Conservation (phyloP, 2,797 vertebrate genomes). For the Pantherophis alleghaniensis region DNA sequence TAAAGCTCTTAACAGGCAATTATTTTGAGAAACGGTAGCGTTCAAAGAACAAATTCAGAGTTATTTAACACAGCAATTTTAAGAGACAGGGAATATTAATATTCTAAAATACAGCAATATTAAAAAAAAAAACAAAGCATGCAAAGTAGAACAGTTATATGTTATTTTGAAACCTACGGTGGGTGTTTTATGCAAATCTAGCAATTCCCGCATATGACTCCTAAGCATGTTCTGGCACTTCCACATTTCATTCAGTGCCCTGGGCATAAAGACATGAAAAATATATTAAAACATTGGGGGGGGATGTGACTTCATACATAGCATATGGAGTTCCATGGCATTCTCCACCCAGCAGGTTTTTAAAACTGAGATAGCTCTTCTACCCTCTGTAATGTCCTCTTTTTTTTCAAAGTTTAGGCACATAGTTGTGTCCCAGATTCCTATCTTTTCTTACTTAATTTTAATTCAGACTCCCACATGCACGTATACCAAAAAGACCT, state of each 20-base stretch:
- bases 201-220: constrained; percentile 91
- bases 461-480: not conserved
- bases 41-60: not conserved
- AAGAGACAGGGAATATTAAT: not conserved
- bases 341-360: too few relatives aligned
- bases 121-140: not conserved
- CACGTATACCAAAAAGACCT: not conserved
- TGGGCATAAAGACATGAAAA: constrained; percentile 59
- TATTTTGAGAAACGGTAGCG: not conserved
- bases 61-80: not conserved
- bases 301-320: not conserved
- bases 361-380: not conserved
- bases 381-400: not conserved
- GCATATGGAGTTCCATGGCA: not conserved
- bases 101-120: not conserved
- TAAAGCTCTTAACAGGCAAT: not conserved
- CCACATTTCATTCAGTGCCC: constrained; percentile 99
- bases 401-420: not conserved
- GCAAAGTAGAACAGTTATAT: not conserved
- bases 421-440: not conserved
- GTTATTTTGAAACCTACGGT: constrained; percentile 75
- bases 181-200: constrained; percentile 96
- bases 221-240: constrained; percentile 99
- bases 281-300: not conserved
- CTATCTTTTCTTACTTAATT: not conserved